These are phyloP conservation scores for Pachycephala philippinensis DNA, from an alignment of 2,113 vertebrate genomes.

Conservation along the genomic window DNA sequence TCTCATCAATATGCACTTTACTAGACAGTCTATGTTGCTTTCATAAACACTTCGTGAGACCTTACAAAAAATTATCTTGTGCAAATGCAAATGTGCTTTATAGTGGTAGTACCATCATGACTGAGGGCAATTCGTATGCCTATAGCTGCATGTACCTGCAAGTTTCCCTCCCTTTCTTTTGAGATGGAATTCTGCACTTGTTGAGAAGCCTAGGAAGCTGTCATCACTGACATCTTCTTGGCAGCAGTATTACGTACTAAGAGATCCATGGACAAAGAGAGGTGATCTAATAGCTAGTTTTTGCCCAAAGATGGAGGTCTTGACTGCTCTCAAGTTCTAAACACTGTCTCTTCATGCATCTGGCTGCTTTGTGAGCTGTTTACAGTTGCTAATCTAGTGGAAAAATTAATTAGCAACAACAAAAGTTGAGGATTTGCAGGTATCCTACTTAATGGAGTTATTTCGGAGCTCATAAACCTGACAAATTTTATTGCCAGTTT, in stretches of 20 bases:
- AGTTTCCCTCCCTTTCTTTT: neutral
- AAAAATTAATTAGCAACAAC: neutral
- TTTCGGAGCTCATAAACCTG: neutral
- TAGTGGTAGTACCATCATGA: accelerated
- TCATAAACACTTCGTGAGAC: neutral
- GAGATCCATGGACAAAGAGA: neutral
- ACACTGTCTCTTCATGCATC: neutral
- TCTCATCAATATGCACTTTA: neutral
- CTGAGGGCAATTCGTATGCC: neutral
- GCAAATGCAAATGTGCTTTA: neutral
- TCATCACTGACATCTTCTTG: neutral
- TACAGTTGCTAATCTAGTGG: neutral
- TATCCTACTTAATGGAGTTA: neutral
- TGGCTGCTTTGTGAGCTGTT: neutral
- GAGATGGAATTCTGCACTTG: neutral
- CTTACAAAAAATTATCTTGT: neutral
- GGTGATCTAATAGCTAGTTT: neutral
- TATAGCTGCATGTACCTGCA: neutral
- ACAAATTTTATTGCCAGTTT: neutral
- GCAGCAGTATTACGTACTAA: neutral
- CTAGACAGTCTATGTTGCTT: neutral
- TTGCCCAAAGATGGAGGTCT: neutral
- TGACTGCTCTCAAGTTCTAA: neutral
- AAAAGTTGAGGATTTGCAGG: neutral
- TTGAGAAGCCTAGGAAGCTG: neutral